Conservation (phyloP, 1,140 invertebrate species). For the Meloidogyne floridensis region DNA sequence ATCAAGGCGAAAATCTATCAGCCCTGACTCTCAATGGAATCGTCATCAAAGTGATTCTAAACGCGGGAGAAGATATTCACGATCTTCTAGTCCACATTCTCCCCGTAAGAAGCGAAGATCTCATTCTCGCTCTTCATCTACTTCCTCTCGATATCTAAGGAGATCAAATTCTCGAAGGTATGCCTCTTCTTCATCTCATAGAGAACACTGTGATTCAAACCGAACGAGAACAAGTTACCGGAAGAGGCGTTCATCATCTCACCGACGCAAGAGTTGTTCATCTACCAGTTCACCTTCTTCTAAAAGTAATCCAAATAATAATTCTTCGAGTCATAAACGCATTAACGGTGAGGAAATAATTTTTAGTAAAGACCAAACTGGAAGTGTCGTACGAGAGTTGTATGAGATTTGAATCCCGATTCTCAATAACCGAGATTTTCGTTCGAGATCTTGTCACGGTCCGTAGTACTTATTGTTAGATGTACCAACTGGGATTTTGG, state of each 20-base stretch:
- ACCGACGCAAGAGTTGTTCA: neutral
- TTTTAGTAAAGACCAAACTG: no score
- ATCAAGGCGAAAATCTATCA: constrained; percentile 24
- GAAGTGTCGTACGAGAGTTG: no score
- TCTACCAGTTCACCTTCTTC: neutral
- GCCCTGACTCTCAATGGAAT: constrained; percentile 26
- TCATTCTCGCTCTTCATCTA: constrained; percentile 19
- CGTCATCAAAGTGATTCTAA: neutral
- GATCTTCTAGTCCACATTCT: neutral
- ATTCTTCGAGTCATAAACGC: neutral
- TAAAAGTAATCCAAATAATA: neutral
- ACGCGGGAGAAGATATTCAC: neutral
- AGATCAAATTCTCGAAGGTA: neutral
- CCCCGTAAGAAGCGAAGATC: constrained; percentile 6
- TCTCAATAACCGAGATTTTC: no score
- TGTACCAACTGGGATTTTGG: no score
- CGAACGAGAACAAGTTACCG: neutral
- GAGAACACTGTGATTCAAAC: neutral
- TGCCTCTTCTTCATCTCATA: neutral
- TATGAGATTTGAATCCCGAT: no score
- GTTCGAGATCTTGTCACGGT: no score
- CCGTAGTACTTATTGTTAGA: no score
- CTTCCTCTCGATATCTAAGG: neutral
- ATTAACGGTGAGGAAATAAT: neutral
- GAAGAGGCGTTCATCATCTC: neutral